Base-by-base conservation (phyloP, 2,113 vertebrate species). In the Gambusia holbrooki region DNA sequence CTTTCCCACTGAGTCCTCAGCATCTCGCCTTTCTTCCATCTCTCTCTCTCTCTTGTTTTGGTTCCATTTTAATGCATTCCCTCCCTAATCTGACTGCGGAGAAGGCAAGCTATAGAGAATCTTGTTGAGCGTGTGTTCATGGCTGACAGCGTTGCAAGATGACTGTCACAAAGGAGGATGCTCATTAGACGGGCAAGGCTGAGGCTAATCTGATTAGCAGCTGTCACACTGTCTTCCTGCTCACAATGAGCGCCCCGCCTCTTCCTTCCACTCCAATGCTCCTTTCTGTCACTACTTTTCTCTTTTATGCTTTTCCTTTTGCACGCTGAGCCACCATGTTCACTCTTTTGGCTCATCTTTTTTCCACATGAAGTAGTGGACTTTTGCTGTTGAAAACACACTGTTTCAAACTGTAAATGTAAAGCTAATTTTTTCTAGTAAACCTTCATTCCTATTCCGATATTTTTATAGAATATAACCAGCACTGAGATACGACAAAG, bases 191-290 rank as follows among this genome's bases (percentile, higher is more conserved):
- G 88, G 92, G 90, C 90, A 83, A 76, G 90, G 87, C 92, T 91
- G 87, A 84, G 86, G 88, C 87, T 93, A 94, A 94, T 94, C 94
- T 94, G 93, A 94, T 95, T 94, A 94, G 88, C 92, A 94, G 91
- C 91, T 93, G 93, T 93, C 93, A 94, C 86, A 88, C 87, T 64
- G 69, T 80, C 89, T 92, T 92, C 91, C 83, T 84, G 86, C 87
- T 89, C 87, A 86, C 87, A 93, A 90, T 82, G 83, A 84, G 63
- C 29, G 78, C 80, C 85, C 84, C 76, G 77, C 89, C 79, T 89
- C 77, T 82, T 85, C 88, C 82, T 84, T 90, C 76, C 87, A 87
- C 85, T 88, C 82, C 74, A 77, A 76, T 75, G 84, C 89, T 82
- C 80, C 64, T 42, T 76, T 88, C 28, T 88, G 70, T 81, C 71